These are phyloP conservation scores for Callorhinus ursinus DNA, from an alignment of 2,113 vertebrate genomes.

Conservation along the genomic window DNA sequence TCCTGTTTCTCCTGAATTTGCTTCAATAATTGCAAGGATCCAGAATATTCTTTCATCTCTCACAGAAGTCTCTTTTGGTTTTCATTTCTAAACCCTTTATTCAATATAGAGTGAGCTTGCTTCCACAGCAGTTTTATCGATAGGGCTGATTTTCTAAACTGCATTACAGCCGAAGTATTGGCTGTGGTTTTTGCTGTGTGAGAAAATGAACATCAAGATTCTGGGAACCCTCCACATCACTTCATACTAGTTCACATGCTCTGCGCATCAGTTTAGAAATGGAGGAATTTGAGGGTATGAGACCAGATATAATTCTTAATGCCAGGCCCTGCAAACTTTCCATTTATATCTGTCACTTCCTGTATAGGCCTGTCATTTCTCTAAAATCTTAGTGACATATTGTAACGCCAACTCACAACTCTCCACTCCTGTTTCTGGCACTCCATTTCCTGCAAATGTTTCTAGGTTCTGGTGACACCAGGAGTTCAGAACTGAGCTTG, in stretches of 20 bases:
- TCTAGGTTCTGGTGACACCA: not conserved
- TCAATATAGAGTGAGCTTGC: not conserved
- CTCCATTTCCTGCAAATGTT: not conserved
- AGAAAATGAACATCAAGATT: not conserved
- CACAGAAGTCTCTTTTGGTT: not conserved
- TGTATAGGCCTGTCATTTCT: slow-evolving; percentile 36
- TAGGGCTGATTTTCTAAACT: not conserved
- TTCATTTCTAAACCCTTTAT: not conserved
- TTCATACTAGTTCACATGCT: not conserved
- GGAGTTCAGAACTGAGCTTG: not conserved
- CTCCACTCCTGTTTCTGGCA: slow-evolving; percentile 25
- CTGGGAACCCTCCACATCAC: not conserved
- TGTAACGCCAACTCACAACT: slow-evolving; percentile 45
- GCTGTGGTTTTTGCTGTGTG: not conserved
- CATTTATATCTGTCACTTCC: slow-evolving; percentile 25
- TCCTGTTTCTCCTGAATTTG: not conserved
- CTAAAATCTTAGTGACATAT: slow-evolving; percentile 47
- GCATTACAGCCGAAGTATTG: not conserved
- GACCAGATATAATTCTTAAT: not conserved
- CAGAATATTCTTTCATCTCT: not conserved
- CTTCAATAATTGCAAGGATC: not conserved
- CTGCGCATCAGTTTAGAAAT: not conserved
- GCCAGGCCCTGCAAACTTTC: not conserved
- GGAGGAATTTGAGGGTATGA: not conserved
- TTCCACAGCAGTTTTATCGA: not conserved